phyloP scores from a whole-genome alignment of 2,797 vertebrate species.

The Notolepis coatsorum region DNA sequence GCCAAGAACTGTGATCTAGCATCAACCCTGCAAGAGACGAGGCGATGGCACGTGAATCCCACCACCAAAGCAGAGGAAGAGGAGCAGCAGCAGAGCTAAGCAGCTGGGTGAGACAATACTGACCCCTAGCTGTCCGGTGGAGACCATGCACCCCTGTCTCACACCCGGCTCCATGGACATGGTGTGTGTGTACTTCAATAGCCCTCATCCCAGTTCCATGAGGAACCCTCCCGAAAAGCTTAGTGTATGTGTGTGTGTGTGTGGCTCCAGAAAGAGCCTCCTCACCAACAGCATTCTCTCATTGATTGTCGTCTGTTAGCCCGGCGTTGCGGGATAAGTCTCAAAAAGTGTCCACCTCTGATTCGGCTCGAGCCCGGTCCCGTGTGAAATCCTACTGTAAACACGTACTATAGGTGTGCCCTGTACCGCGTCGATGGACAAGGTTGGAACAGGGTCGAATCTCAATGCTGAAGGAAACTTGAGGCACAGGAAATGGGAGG shows the following conservation, averaged over 20 bases:
- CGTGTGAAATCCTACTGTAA: conserved; percentile 16
- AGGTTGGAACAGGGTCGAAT: conserved; percentile 20
- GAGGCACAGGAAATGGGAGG: conserved; percentile 2
- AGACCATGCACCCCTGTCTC: conserved; percentile 25
- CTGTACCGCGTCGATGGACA: conserved; percentile 23
- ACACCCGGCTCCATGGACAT: conserved; percentile 33
- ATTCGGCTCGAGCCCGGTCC: conserved; percentile 11
- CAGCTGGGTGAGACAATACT: conserved; percentile 18
- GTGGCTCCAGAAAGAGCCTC: conserved; percentile 13
- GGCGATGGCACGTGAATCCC: conserved; percentile 45
- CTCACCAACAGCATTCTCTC: conserved; percentile 26
- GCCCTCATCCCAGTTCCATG: conserved; percentile 34
- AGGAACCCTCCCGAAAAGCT: conserved; percentile 19
- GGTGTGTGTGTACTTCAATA: conserved; percentile 3
- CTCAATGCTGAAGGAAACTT: neutral
- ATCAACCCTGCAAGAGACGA: conserved; percentile 58
- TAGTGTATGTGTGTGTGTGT: conserved; percentile 15
- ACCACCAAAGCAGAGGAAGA: conserved; percentile 49
- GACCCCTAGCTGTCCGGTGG: conserved; percentile 27
- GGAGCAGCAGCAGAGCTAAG: conserved; percentile 44
- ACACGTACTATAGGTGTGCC: conserved; percentile 17
- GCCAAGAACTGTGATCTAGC: too few species aligned
- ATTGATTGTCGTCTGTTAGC: conserved; percentile 21
- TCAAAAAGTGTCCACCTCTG: conserved; percentile 3
- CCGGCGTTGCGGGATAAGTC: conserved; percentile 21